These are phyloP conservation scores for Psettodes erumei DNA, from an alignment of 2,113 vertebrate species.

Conservation along the genomic window DNA sequence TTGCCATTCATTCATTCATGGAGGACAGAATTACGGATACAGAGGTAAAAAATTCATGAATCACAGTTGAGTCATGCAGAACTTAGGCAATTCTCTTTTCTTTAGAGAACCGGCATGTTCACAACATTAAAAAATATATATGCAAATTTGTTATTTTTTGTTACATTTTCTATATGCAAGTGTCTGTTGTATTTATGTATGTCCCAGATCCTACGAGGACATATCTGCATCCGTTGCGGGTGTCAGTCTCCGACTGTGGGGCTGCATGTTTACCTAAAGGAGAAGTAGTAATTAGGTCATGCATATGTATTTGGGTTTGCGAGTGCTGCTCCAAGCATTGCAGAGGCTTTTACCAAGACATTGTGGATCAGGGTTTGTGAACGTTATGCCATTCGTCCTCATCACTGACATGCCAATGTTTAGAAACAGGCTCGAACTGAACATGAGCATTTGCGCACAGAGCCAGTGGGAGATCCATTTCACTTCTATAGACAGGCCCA, in stretches of 20 bases:
- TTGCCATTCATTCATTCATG: background rate
- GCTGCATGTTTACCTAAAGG: conserved; percentile 55
- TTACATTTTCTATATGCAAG: background rate
- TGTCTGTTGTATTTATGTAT: conserved; percentile 2
- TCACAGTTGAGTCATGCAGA: background rate
- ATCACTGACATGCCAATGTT: conserved; percentile 23
- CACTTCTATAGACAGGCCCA: conserved; percentile 25
- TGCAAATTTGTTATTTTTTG: background rate
- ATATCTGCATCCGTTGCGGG: conserved; percentile 17
- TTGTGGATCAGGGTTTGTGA: conserved; percentile 33
- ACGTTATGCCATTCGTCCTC: conserved; percentile 4
- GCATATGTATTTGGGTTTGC: conserved; percentile 57
- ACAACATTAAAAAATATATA: background rate
- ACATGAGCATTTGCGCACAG: background rate
- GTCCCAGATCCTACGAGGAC: conserved; percentile 4
- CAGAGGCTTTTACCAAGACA: conserved; percentile 51
- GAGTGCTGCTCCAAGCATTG: conserved; percentile 39
- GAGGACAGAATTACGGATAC: background rate
- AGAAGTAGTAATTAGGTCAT: conserved; percentile 50
- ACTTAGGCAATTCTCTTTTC: background rate
- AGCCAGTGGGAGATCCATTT: conserved; percentile 19
- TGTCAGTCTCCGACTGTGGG: conserved; percentile 23
- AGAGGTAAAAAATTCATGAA: background rate
- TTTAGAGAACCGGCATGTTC: background rate
- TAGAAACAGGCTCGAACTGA: conserved; percentile 2